Evolutionary conservation across 2,113 vertebrate species (phyloP), one percentile per base, ranked within the genome.

Genomic region (Muntiacus reevesi): DNA sequence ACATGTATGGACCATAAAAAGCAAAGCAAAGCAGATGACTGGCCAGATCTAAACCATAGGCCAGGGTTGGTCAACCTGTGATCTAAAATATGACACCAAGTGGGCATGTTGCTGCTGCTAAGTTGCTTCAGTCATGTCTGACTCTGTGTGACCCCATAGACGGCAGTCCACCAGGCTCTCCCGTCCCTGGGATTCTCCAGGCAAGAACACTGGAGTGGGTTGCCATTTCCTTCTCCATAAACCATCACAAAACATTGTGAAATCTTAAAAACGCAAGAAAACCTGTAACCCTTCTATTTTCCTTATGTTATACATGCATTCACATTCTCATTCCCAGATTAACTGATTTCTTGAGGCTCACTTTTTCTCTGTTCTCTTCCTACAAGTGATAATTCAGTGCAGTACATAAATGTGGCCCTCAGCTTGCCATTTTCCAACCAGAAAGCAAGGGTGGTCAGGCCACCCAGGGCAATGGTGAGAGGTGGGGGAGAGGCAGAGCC

Each of bases 241-340:
- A 71, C 57, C 33, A 64, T 55, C n/a, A 71, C 0, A 7, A 93
- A 95, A 85, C 7, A 55, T 47, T 40, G 50, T 50, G 25, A 94
- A 95, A 79, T 33, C 40, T 91, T 91, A 52, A 88, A 79, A 93
- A 82, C 2, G 43, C 64, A 96, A 86, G 25, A 55, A 89, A 96
- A 91, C 23, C 50, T 91, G 4, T 40, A 87, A 57, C 10, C 28
- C 21, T 87, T 91, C 86, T 87, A 25, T 83, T 94, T 83, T 76
- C 43, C 40, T 96, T 94, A 60, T 43, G 57, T 67, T 67, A 40
- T 84, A 82, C 71, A 71, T 27, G 2, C 7, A 43, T 64, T 52
- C 64, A 25, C 12, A 11, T 50, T 87, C 96, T 91, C 33, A 3
- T 67, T 60, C 27, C 21, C 7, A 59, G 33, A 14, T 14, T 55